Evolutionary conservation across 2,888 invertebrate genomes (phyloP).

Genomic region (Thalpophila matura): DNA sequence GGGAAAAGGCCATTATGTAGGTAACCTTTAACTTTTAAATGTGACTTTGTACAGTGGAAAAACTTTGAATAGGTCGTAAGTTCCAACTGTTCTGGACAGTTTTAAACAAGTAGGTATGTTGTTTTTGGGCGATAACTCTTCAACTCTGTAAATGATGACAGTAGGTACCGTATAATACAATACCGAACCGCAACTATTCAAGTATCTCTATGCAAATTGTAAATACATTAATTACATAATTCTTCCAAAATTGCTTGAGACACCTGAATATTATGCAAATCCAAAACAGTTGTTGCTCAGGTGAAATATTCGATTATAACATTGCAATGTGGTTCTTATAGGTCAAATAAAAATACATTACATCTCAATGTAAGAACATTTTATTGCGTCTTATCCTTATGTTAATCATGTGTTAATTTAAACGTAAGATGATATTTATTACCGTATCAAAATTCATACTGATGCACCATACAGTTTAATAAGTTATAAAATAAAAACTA

Average conservation of each 20-base stretch:
- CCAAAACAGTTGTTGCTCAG: constrained; percentile 3
- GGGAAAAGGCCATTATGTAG: neutral
- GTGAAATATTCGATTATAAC: constrained; percentile 7
- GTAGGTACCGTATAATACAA: no score
- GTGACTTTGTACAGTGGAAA: neutral
- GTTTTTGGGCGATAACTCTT: neutral
- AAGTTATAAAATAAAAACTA: constrained; percentile 11
- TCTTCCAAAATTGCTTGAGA: constrained; percentile 1
- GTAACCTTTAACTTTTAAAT: neutral
- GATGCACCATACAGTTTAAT: constrained; percentile 27
- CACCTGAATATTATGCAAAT: constrained; percentile 1
- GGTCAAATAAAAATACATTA: constrained; percentile 2
- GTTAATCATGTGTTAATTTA: constrained; percentile 9
- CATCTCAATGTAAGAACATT: constrained; percentile 24
- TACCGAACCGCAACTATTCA: no score
- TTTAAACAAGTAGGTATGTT: neutral
- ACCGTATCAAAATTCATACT: constrained; percentile 19
- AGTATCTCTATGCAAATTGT: no score
- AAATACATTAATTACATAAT: neutral
- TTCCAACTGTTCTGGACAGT: neutral
- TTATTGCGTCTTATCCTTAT: constrained; percentile 24
- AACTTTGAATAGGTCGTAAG: neutral
- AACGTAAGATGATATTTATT: constrained; percentile 26
- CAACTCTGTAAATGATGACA: no score
- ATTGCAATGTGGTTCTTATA: neutral